Percentiles rank a stretch among this genome's conserved stretches.
Conservation (phyloP, 1,140 invertebrate species). For the Psilanteris sp. region DNA sequence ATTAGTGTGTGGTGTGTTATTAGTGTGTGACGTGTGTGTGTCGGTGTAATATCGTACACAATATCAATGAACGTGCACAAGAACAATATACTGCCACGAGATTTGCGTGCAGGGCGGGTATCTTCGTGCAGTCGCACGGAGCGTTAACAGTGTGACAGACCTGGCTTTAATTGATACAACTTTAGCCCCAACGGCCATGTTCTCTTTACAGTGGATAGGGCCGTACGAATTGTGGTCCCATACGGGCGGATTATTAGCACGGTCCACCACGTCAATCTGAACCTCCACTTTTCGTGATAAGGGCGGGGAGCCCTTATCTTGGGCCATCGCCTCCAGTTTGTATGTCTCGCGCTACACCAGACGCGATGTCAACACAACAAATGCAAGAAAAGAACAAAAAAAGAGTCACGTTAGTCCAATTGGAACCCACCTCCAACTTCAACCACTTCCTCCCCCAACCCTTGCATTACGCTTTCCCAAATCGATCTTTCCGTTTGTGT, state of each 20-base stretch:
- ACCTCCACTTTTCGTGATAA: slow-evolving; percentile 96
- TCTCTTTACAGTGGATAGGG: slow-evolving; percentile 97
- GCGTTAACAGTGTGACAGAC: slow-evolving; percentile 86
- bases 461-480: too few species aligned
- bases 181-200: slow-evolving; percentile 96
- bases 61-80: slow-evolving; percentile 81
- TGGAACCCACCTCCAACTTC: slow-evolving; percentile 25
- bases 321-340: slow-evolving; percentile 97
- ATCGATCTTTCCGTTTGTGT: slow-evolving; percentile 7
- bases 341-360: slow-evolving; percentile 93
- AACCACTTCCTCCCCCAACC: slow-evolving; percentile 11
- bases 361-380: slow-evolving; percentile 73
- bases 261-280: slow-evolving; percentile 98
- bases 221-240: slow-evolving; percentile 97
- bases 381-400: slow-evolving; percentile 83
- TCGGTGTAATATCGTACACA: slow-evolving; percentile 76
- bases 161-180: slow-evolving; percentile 98
- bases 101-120: slow-evolving; percentile 79
- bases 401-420: slow-evolving; percentile 83
- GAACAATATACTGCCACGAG: slow-evolving; percentile 80
- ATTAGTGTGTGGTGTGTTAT: slow-evolving; percentile 53
- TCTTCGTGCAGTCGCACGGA: slow-evolving; percentile 79
- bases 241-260: slow-evolving; percentile 97
- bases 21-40: slow-evolving; percentile 47
- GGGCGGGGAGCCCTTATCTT: slow-evolving; percentile 96